Base-by-base conservation (phyloP, 1,140 invertebrate species). In the Bicyclus anynana region DNA sequence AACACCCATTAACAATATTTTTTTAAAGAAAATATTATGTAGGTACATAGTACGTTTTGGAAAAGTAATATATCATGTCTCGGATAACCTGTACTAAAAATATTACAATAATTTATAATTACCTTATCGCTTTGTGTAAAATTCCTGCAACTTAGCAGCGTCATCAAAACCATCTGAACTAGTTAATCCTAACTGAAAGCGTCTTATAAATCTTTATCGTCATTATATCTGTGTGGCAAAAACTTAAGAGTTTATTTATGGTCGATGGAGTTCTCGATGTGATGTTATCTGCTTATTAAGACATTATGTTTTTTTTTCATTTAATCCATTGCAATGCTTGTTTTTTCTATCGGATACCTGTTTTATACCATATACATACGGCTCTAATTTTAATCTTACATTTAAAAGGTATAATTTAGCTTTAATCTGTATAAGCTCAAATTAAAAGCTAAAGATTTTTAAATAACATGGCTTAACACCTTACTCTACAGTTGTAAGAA, bases 181-280 rank as follows among this genome's bases (percentile, higher is more conserved):
- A 44, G 40, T 44, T 44, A 44, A 20, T 44, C 40, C 40, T 44
- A 44, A 20, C 17, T 44, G 40, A 44, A 44, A 44, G 18, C n/a
- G n/a, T n/a, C n/a, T n/a, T n/a, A n/a, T n/a, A n/a, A 9, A 20
- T 44, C 40, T 44, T 18, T 44, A 38, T 23, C 49, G 23, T 23
- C 5, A 13, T 21, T 13, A 27, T 52, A 2, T 42, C 18, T 27
- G n/a, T 23, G 37, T 7, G 16, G 17, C 6, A 52, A 42, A 52
- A 52, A 52, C 35, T 52, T 40, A 42, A 1, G 17, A 44, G 40
- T 44, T 52, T 40, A 52, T 40, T 52, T 52, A 52, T 42, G 21
- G 23, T 6, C 42, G 12, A 12, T 17, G 13, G 35, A 40, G 10
- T 40, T 16, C 35, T 42, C 23, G n/a, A 26, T 51, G 20, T 52